Conservation (phyloP, 2,113 vertebrate genomes). For the Anolis carolinensis region DNA sequence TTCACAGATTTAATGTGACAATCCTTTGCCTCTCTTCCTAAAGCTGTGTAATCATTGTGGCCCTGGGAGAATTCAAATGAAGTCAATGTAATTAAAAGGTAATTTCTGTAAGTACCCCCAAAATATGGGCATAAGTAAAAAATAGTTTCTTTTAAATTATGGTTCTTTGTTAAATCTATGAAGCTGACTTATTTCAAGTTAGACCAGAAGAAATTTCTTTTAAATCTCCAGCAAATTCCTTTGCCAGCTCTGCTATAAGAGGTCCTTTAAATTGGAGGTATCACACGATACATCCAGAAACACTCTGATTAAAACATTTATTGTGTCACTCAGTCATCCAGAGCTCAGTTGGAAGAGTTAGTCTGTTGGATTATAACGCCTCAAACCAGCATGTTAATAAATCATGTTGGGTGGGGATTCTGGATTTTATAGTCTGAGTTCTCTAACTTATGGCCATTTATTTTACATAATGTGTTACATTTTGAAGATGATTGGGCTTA, state of each 20-base stretch:
- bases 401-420: not conserved
- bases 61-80: slow-evolving; percentile 46
- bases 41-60: slow-evolving; percentile 54
- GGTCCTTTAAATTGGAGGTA: not conserved
- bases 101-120: slow-evolving; percentile 33
- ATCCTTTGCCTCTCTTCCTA: slow-evolving; percentile 54
- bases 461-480: not conserved
- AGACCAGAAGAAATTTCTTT: not conserved
- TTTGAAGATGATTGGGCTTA: not conserved
- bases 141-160: not conserved
- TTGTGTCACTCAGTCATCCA: not conserved
- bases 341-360: not conserved
- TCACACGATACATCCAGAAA: not conserved
- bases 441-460: not conserved
- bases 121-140: slow-evolving; percentile 18
- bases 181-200: not conserved
- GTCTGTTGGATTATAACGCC: not conserved
- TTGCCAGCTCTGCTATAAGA: not conserved
- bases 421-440: not conserved
- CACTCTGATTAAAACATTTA: not conserved
- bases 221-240: not conserved
- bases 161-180: not conserved
- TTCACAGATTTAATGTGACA: slow-evolving; percentile 63
- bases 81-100: slow-evolving; percentile 60
- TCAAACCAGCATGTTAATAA: not conserved